Percentiles rank a stretch among this genome's conserved stretches.
These are phyloP conservation scores for Oreocharis arfaki DNA, from an alignment of 2,113 vertebrate genomes.

Conservation along the genomic window DNA sequence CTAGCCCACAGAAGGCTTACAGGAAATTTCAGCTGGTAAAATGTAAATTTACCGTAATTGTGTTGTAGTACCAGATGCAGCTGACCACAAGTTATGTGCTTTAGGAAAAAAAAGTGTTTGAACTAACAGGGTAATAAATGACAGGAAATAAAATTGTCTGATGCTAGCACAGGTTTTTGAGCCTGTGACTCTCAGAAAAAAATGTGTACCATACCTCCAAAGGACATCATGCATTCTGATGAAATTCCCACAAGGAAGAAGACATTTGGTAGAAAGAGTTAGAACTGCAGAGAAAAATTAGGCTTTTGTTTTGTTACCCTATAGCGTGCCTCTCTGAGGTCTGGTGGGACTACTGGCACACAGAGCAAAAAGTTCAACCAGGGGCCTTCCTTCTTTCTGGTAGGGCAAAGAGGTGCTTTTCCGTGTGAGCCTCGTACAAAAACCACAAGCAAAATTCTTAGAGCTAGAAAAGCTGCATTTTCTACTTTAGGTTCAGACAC, in stretches of 20 bases:
- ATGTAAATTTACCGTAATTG: slow-evolving; percentile 74
- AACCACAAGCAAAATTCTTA: background rate
- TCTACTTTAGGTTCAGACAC: background rate
- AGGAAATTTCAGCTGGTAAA: slow-evolving; percentile 73
- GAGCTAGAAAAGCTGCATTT: background rate
- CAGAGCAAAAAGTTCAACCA: background rate
- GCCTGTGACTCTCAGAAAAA: slow-evolving; percentile 1
- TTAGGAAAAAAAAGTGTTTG: slow-evolving; percentile 14
- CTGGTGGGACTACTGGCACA: background rate
- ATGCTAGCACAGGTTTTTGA: slow-evolving; percentile 38
- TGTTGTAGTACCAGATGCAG: slow-evolving; percentile 64
- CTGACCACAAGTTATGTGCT: slow-evolving; percentile 73
- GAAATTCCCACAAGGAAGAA: background rate
- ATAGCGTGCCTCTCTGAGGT: background rate
- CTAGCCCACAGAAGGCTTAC: slow-evolving; percentile 71
- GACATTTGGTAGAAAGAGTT: background rate
- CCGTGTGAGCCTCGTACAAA: background rate
- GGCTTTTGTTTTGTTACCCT: background rate
- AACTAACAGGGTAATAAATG: slow-evolving; percentile 44
- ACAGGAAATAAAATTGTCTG: slow-evolving; percentile 74
- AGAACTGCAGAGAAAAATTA: background rate
- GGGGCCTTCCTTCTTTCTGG: background rate
- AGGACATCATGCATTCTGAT: background rate
- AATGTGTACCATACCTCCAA: background rate
- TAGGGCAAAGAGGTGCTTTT: background rate